phyloP scores from a whole-genome alignment of 2,113 vertebrate genomes.

The Odocoileus virginianus region DNA sequence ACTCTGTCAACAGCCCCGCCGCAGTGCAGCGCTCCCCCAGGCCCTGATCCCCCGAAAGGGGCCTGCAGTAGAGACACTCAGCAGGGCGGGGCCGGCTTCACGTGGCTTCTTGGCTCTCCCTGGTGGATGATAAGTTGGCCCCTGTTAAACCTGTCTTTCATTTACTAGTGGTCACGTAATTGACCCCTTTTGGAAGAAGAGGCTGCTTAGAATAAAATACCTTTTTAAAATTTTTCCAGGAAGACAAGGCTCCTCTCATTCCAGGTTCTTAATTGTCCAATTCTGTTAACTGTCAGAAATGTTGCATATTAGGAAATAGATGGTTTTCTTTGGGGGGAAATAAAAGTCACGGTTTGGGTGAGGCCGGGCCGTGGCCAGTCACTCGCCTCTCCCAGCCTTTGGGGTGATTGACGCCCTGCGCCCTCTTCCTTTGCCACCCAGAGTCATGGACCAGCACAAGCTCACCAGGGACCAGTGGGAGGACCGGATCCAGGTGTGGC shows the following conservation, averaged over 20 bases:
- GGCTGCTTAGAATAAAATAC: neutral
- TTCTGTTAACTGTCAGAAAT: neutral
- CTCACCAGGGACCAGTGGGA: conserved; percentile 96
- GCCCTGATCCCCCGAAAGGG: rapidly evolving
- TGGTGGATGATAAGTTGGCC: neutral
- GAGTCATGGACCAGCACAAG: conserved; percentile 97
- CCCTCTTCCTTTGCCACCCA: conserved; percentile 61
- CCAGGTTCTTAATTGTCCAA: neutral
- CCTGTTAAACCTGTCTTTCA: neutral
- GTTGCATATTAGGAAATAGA: neutral
- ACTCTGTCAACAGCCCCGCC: neutral
- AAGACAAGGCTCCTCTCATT: neutral
- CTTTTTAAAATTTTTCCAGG: neutral
- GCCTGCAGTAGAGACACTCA: too few relatives aligned
- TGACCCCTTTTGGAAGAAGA: neutral
- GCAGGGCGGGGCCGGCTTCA: neutral
- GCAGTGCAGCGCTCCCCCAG: neutral
- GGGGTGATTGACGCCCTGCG: neutral
- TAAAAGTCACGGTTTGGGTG: neutral
- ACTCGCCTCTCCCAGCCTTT: rapidly evolving
- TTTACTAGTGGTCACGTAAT: neutral
- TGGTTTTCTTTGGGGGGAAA: neutral
- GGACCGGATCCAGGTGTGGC: conserved; percentile 98
- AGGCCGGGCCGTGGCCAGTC: neutral
- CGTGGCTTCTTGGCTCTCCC: neutral